Evolutionary conservation across 2,797 vertebrate genomes (phyloP), one percentile per base, ranked within the genome.

Genomic region (Chaunax sp.): DNA sequence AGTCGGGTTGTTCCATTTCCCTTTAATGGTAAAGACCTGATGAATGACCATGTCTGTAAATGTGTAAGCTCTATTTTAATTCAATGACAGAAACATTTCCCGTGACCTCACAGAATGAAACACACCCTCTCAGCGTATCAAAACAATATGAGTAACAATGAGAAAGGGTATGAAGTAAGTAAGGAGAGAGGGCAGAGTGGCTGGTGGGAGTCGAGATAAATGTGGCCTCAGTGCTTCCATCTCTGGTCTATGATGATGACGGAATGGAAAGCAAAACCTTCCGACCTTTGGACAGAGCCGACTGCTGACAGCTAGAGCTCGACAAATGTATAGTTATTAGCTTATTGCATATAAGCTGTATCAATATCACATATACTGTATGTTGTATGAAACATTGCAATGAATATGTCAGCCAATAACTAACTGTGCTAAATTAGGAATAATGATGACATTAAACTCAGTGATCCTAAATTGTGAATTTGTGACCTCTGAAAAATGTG

Each of bases 61-160:
- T 74, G 75, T 75, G 75, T 80, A 76, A 13, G 25, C 37, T 81
- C 81, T 87, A 81, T 88, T 90, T 87, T 63, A 28, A 77, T 65
- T 77, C 56, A 47, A 77, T 84, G 62, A 51, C 69, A 74, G 60
- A 64, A 88, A 80, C 50, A 51, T 64, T 81, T 72, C 52, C 78
- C 81, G 80, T 86, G 81, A 87, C 77, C 75, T 83, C 83, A 76
- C 58, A 20, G 1, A 77, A 74, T 40, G 65, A 22, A 74, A 81
- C 78, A 79, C 85, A 22, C 82, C 71, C 81, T 62, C 68, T 66
- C 37, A 11, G 57, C 72, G 76, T 52, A 26, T 41, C 59, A 72
- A 70, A 64, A 73, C 45, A 57, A 40, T 61, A 69, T 84, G 85
- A 90, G 88, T 77, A 80, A 84, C 77, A 80, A 82, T 72, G 70